Percentiles rank a stretch among this genome's conserved stretches.
Conservation (phyloP, 2,888 invertebrate species). For the Phanerotoma sp. region DNA sequence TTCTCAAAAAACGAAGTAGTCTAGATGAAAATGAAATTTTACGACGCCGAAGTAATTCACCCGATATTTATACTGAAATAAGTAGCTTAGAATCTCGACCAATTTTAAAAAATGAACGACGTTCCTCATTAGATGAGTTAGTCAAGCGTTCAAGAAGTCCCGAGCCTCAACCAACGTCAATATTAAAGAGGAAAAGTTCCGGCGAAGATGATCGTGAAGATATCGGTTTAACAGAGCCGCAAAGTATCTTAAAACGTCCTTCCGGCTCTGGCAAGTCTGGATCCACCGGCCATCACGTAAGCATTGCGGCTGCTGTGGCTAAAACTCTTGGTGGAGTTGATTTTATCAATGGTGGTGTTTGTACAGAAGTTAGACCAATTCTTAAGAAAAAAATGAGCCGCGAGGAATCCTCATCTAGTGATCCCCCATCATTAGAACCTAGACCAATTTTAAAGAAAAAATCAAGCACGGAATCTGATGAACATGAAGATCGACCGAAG, state of each 20-base stretch:
- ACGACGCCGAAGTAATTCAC: slow-evolving; percentile 69
- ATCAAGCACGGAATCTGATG: slow-evolving; percentile 73
- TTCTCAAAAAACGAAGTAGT: slow-evolving; percentile 80
- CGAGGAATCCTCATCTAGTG: slow-evolving; percentile 61
- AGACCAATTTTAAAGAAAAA: slow-evolving; percentile 86
- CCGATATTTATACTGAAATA: slow-evolving; percentile 62
- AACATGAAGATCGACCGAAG: slow-evolving; percentile 70
- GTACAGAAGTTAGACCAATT: slow-evolving; percentile 72
- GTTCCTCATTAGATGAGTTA: slow-evolving; percentile 72
- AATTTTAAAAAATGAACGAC: slow-evolving; percentile 68
- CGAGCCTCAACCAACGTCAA: slow-evolving; percentile 64
- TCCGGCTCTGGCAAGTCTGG: neutral
- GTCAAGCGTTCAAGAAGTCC: slow-evolving; percentile 65
- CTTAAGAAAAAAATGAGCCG: slow-evolving; percentile 80
- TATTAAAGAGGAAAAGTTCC: slow-evolving; percentile 71
- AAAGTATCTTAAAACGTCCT: slow-evolving; percentile 74
- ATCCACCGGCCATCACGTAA: slow-evolving; percentile 64
- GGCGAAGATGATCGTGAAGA: slow-evolving; percentile 65
- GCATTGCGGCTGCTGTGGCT: slow-evolving; percentile 69
- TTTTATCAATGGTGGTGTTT: slow-evolving; percentile 51
- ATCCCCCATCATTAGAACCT: slow-evolving; percentile 50
- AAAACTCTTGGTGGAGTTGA: slow-evolving; percentile 55
- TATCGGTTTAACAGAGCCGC: slow-evolving; percentile 69
- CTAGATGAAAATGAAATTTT: slow-evolving; percentile 77
- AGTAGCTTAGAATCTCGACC: slow-evolving; percentile 65